Evolutionary conservation across 2,888 invertebrate genomes (phyloP), one percentile per base, ranked within the genome.

Genomic region (Ganaspis brasiliensis): DNA sequence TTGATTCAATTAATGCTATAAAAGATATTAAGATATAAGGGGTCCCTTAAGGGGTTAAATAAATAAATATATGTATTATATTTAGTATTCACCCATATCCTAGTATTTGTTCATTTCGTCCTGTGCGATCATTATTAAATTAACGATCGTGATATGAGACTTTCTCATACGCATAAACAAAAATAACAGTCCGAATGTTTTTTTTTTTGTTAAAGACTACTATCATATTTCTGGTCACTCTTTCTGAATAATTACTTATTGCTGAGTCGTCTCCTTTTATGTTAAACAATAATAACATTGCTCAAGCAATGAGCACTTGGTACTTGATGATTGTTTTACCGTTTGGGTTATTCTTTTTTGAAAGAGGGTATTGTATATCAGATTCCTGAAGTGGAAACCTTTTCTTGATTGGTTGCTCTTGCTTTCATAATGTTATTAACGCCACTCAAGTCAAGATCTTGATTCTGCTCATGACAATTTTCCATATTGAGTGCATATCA

Each of bases 251-350:
- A 37, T 72, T 75, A 67, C 70, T 77, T 75, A 71, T 74, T 70
- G 77, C 79, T 77, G 74, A 81, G 77, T 77, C 77, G 75, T 75
- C 77, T 79, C 75, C 77, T 78, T 78, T 78, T 81, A 81, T 74
- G 73, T 57, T 61, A 74, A 76, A 79, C 75, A 81, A 79, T 80
- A 73, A 80, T 55, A 77, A 67, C 59, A 45, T 80, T 78, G 61
- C 80, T 72, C 77, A 78, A 78, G 75, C 49, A 74, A 77, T 61
- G 74, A 78, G 56, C 61, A 72, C 70, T 63, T 16, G 24, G 16
- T 6, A 59, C 57, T 57, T 49, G 71, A 16, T 37, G 21, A 24
- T 37, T 40, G 40, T 16, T 24, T 21, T n/a, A 61, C n/a, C 12
- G 31, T n/a, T 73, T 73, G 10, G 57, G 26, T 8, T 16, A 72